These are phyloP conservation scores for Cydia fagiglandana DNA, from an alignment of 1,140 invertebrate genomes.

Conservation along the genomic window DNA sequence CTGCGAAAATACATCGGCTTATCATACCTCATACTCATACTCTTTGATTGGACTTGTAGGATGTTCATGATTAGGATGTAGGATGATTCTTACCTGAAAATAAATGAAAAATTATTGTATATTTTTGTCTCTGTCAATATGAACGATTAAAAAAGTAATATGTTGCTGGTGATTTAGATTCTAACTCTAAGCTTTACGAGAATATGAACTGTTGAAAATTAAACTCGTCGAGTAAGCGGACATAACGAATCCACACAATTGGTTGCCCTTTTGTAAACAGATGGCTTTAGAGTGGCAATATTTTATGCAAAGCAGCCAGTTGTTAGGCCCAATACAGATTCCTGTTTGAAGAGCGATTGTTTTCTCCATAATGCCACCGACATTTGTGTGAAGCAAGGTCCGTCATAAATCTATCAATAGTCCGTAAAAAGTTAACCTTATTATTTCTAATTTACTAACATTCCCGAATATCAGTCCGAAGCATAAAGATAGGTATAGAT, in stretches of 20 bases:
- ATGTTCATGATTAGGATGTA: no score
- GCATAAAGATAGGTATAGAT: not conserved
- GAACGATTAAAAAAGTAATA: no score
- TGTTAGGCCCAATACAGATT: not conserved
- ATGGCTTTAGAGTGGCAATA: slow-evolving; percentile 20
- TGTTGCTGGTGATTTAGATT: no score
- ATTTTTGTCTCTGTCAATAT: no score
- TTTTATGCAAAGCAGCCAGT: slow-evolving; percentile 21
- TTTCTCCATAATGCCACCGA: slow-evolving; percentile 6
- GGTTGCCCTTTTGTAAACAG: slow-evolving; percentile 23
- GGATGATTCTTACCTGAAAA: slow-evolving; percentile 26
- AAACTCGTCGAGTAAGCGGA: not conserved
- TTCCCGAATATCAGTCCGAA: not conserved
- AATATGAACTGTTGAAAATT: not conserved
- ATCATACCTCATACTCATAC: not conserved
- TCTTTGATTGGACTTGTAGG: not conserved
- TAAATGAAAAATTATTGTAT: not conserved
- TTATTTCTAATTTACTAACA: not conserved
- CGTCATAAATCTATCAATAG: not conserved
- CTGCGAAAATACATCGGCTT: not conserved
- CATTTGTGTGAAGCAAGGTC: not conserved
- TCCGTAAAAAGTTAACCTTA: not conserved
- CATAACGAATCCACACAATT: slow-evolving; percentile 9
- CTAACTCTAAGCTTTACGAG: no score
- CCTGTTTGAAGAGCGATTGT: slow-evolving; percentile 8